Conservation (phyloP, 2,888 invertebrate genomes). For the Phalera bucephala region DNA sequence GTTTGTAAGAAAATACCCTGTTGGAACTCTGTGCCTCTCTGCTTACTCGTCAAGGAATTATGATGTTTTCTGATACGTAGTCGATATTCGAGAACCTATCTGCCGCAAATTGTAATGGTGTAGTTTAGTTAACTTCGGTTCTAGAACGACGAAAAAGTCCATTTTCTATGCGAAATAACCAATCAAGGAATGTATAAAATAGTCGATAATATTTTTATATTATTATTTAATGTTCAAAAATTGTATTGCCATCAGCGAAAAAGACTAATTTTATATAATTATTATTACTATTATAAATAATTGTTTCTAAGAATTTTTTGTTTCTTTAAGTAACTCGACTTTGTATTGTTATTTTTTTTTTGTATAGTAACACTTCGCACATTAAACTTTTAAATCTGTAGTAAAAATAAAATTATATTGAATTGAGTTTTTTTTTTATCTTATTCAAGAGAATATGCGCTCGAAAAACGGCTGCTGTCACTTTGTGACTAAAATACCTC, state of each 20-base stretch:
- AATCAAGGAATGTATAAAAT: constrained; percentile 37
- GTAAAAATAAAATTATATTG: constrained; percentile 37
- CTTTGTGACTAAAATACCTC: too few relatives aligned
- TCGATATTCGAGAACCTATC: too few relatives aligned
- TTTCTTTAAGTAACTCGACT: constrained; percentile 32
- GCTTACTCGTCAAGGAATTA: too few relatives aligned
- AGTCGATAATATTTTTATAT: constrained; percentile 27
- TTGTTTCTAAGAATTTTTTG: constrained; percentile 50
- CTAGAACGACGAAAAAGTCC: too few relatives aligned
- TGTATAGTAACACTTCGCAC: constrained; percentile 31
- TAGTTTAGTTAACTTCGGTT: too few relatives aligned
- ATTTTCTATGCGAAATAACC: too few relatives aligned
- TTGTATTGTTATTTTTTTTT: constrained; percentile 26
- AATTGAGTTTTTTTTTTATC: constrained; percentile 25
- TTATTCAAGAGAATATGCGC: too few relatives aligned
- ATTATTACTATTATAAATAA: constrained; percentile 47
- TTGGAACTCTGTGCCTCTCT: too few relatives aligned
- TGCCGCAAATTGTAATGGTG: too few relatives aligned
- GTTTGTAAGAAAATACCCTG: too few relatives aligned
- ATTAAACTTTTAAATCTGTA: constrained; percentile 30
- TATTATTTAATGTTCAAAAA: constrained; percentile 73
- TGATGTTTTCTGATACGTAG: too few relatives aligned
- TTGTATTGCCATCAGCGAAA: constrained; percentile 76
- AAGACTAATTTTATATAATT: constrained; percentile 71
- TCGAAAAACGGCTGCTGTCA: too few relatives aligned